These are phyloP conservation scores for Chrysopa pallens DNA, from an alignment of 1,140 invertebrate species.

Conservation along the genomic window DNA sequence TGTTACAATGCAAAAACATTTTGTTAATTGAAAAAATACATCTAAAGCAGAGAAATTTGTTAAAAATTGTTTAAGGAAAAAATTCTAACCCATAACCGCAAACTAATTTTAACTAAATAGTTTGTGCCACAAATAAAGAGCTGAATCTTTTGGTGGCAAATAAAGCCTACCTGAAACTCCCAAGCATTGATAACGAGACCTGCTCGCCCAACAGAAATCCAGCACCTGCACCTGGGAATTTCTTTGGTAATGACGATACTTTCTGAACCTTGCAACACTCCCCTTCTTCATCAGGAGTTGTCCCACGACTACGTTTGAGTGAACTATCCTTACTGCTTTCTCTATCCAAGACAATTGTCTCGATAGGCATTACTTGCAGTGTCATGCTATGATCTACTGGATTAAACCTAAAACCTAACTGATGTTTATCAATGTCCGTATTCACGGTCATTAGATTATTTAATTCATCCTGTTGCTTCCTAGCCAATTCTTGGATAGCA, in stretches of 20 bases:
- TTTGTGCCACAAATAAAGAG: no score
- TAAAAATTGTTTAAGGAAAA: no score
- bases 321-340: conserved; percentile 9
- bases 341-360: background rate
- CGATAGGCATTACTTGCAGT: background rate
- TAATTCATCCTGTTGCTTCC: conserved; percentile 12
- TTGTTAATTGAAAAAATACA: no score
- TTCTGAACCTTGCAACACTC: conserved; percentile 1
- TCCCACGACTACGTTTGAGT: conserved; percentile 4
- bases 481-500: conserved; percentile 37
- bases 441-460: conserved; percentile 3
- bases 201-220: background rate
- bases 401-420: conserved; percentile 1
- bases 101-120: no score
- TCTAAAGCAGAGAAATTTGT: no score
- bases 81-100: no score
- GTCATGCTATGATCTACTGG: no score
- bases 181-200: no score
- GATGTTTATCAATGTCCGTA: background rate
- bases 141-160: no score
- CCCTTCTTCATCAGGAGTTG: background rate
- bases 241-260: background rate
- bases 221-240: background rate
- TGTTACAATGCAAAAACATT: no score
- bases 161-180: background rate